These are phyloP conservation scores for Colaptes auratus DNA, from an alignment of 2,113 vertebrate genomes.

Conservation along the genomic window DNA sequence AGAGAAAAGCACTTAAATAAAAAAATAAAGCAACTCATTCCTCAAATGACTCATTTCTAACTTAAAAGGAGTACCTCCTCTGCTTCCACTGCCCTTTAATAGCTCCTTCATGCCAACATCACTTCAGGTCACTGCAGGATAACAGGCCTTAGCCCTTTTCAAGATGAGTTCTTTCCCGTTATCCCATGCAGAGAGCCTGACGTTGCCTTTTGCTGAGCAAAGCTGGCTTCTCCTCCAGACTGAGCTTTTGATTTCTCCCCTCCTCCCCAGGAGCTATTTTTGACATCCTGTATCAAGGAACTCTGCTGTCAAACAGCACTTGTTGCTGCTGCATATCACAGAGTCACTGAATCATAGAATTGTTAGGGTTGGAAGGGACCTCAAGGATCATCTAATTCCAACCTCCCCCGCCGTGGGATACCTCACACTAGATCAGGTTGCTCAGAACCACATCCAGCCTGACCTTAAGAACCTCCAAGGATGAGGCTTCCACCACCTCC, in stretches of 20 bases:
- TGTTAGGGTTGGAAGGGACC: too few relatives aligned
- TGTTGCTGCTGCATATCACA: neutral
- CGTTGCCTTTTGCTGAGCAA: neutral
- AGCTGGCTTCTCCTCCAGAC: neutral
- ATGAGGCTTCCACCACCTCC: too few relatives aligned
- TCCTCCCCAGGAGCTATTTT: neutral
- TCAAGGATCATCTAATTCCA: too few relatives aligned
- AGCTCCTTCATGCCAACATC: neutral
- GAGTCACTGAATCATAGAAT: too few relatives aligned
- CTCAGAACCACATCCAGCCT: too few relatives aligned
- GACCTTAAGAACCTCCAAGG: too few relatives aligned
- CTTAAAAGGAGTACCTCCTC: neutral
- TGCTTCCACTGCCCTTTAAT: neutral
- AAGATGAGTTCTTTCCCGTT: neutral
- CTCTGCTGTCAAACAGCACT: neutral
- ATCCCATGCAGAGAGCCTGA: neutral
- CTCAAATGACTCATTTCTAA: constrained; percentile 20
- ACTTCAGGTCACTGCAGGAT: neutral
- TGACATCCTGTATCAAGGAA: neutral
- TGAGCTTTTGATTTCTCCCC: neutral
- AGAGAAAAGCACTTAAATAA: neutral
- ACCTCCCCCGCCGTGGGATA: too few relatives aligned
- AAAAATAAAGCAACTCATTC: neutral
- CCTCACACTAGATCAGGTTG: too few relatives aligned
- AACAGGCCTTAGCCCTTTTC: neutral